Evolutionary conservation across 2,888 invertebrate genomes (phyloP).

Genomic region (Ephialtes manifestator): DNA sequence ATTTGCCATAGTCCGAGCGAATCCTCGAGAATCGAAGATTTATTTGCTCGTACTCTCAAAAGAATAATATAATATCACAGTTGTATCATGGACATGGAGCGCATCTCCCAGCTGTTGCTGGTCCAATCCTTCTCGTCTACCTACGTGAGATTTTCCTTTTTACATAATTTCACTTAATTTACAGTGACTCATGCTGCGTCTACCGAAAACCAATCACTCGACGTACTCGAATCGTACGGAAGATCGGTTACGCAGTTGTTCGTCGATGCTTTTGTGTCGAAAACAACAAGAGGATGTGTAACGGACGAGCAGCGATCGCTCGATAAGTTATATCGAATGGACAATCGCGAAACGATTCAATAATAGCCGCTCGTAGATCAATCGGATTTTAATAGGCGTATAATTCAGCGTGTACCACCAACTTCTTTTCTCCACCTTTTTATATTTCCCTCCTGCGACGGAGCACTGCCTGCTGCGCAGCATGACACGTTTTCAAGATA

Average conservation of each 20-base stretch:
- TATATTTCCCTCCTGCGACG: constrained; percentile 41
- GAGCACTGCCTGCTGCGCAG: constrained; percentile 50
- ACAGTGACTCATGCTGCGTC: not conserved
- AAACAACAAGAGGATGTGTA: constrained; percentile 27
- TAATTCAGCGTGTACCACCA: constrained; percentile 64
- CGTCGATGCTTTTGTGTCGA: constrained; percentile 18
- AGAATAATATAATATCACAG: constrained; percentile 85
- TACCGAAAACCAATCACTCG: constrained; percentile 12
- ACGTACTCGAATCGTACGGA: not conserved
- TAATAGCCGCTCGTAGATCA: constrained; percentile 71
- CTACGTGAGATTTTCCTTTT: constrained; percentile 30
- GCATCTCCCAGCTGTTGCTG: constrained; percentile 64
- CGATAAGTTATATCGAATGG: constrained; percentile 71
- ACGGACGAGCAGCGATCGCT: constrained; percentile 48
- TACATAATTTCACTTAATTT: constrained; percentile 10
- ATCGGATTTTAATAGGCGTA: constrained; percentile 71
- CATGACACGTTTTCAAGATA: constrained; percentile 67
- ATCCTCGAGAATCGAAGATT: constrained; percentile 31
- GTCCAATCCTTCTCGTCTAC: constrained; percentile 51
- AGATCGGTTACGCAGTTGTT: constrained; percentile 18
- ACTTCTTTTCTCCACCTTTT: constrained; percentile 17
- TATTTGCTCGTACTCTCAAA: constrained; percentile 65
- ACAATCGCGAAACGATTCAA: constrained; percentile 72
- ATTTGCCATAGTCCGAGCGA: constrained; percentile 50
- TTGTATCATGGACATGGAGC: constrained; percentile 84